Conservation (phyloP, 2,113 vertebrate genomes). For the Gymnarchus niloticus region DNA sequence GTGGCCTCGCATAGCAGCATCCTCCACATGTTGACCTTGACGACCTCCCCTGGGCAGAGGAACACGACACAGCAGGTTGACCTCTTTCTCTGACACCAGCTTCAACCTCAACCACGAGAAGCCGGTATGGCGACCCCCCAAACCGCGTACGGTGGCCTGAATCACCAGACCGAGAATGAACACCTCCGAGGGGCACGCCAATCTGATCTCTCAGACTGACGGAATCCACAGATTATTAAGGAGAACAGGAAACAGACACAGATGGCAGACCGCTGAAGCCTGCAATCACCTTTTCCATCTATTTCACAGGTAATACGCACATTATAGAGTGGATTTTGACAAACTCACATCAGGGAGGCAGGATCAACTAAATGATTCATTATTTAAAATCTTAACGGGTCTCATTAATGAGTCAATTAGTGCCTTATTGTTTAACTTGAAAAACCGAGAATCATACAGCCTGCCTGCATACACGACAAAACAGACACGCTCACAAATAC, state of each 20-base stretch:
- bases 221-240: neutral
- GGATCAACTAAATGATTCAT: neutral
- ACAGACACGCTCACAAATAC: neutral
- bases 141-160: too few relatives aligned
- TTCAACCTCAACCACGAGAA: too few relatives aligned
- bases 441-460: neutral
- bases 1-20: constrained; percentile 89
- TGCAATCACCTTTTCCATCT: neutral
- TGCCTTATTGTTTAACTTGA: neutral
- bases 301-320: neutral
- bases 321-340: neutral
- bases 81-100: too few relatives aligned
- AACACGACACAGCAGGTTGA: neutral
- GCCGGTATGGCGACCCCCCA: too few relatives aligned
- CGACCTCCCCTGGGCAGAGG: constrained; percentile 70
- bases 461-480: neutral
- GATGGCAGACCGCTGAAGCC: too few relatives aligned
- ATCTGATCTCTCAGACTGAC: neutral
- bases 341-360: neutral
- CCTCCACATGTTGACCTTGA: constrained; percentile 93
- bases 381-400: neutral
- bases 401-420: neutral
- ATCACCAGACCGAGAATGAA: too few relatives aligned
- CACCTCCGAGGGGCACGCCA: too few relatives aligned
- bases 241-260: neutral